Evolutionary conservation across 2,797 vertebrate species (phyloP), one percentile per base, ranked within the genome.

Genomic region (Glyptemys insculpta): DNA sequence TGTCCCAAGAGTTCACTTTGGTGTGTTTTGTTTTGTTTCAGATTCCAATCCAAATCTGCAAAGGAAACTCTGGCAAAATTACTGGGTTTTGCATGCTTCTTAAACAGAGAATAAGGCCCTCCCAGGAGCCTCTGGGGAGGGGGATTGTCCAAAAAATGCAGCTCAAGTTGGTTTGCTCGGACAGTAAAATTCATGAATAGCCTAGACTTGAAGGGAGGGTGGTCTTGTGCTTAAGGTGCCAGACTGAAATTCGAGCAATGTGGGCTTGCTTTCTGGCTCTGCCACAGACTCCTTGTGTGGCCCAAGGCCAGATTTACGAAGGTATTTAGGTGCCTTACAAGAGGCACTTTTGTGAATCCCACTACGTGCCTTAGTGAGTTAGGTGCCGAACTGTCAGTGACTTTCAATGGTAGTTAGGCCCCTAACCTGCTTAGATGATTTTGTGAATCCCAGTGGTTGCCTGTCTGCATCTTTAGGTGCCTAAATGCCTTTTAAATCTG

Each of bases 171-270:
- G 72, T 47, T 1, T 25, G 1, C 11, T 16, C 1, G 1, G 68
- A 79, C 53, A 57, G 62, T 62, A 96, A 79, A 93, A 84, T 47
- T 31, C 5, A 23, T 57, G 82, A 86, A 84, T 41, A 47, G 81
- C 90, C 21, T 2, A 47, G 72, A 47, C 59, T 81, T 88, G 47
- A 87, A 86, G 27, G 37, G 91, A 87, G 84, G 31, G 59, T 50
- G 19, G 50, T 68, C 34, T 8, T 31, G 62, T 18, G 29, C 86
- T 68, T n/a, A 68, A 68, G 34, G 34, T n/a, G 34, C 34, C 59
- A 84, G 37, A 54, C 49, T 87, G 84, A 57, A 88, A 50, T 34
- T 62, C 78, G 88, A 90, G 93, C 50, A 95, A 95, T 79, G 37
- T 47, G 52, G 86, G 54, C 78, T 85, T 76, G 56, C 93, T 96